These are phyloP conservation scores for Eupsilia transversa DNA, from an alignment of 2,888 invertebrate species.

Conservation along the genomic window DNA sequence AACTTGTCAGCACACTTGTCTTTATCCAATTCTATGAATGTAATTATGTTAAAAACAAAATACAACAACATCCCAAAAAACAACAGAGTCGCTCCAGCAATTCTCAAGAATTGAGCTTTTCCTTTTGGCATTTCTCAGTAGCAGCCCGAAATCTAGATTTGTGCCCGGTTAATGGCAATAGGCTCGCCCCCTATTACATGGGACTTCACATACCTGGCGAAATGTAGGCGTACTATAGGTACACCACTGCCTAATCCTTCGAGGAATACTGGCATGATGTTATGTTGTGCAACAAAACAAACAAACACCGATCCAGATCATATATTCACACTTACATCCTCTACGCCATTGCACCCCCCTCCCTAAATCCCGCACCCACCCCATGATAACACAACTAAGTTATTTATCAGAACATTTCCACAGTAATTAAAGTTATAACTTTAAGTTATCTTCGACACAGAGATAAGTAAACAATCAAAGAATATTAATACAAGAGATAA, in stretches of 20 bases:
- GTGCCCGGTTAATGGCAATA: not conserved
- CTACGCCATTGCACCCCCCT: not conserved
- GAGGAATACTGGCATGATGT: not conserved
- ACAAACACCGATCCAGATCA: not conserved
- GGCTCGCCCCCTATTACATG: not conserved
- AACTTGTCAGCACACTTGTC: not conserved
- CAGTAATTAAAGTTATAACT: conserved; percentile 69
- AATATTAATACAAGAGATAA: conserved; percentile 85
- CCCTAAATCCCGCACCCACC: not conserved
- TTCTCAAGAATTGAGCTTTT: not conserved
- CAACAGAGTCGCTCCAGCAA: not conserved
- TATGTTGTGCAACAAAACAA: not conserved
- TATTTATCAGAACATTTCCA: conserved; percentile 59
- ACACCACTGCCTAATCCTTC: too few relatives aligned
- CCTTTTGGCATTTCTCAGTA: not conserved
- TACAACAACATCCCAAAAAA: not conserved
- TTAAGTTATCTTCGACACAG: conserved; percentile 73
- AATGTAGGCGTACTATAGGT: too few relatives aligned
- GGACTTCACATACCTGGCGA: not conserved
- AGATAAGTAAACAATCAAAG: conserved; percentile 88
- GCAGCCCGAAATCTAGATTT: too few relatives aligned
- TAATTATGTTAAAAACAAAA: not conserved
- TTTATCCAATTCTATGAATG: not conserved
- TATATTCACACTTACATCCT: not conserved
- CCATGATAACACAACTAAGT: conserved; percentile 4